Conservation (phyloP, 2,797 vertebrate species). For the Acridotheres tristis region DNA sequence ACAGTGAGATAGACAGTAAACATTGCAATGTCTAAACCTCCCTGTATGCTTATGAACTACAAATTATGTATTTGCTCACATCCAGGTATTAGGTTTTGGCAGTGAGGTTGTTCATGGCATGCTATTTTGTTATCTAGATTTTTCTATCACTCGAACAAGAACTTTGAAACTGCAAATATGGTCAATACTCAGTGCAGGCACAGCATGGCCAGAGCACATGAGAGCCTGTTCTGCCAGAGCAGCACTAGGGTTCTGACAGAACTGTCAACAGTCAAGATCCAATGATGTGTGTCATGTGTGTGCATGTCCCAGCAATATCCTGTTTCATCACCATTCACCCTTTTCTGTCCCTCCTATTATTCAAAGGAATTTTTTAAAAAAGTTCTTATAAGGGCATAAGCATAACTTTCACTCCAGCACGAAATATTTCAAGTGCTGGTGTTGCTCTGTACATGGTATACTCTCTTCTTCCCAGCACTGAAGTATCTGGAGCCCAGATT, state of each 20-base stretch:
- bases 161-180: background rate
- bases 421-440: background rate
- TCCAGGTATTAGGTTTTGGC: background rate
- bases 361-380: background rate
- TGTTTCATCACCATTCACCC: background rate
- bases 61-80: background rate
- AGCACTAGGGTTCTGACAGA: background rate
- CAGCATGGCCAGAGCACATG: fast-evolving
- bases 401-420: background rate
- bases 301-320: background rate
- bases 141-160: background rate
- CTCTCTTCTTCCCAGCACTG: background rate
- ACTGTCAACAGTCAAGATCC: background rate
- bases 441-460: background rate
- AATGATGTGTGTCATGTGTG: background rate
- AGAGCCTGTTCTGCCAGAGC: background rate
- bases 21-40: background rate
- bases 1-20: background rate
- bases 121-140: background rate
- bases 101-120: background rate
- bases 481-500: slow-evolving; percentile 41
- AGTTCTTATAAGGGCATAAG: background rate
- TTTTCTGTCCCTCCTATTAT: background rate
- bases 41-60: background rate
- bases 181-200: background rate